Percentiles rank a stretch among this genome's conserved stretches.
Conservation (phyloP, 2,797 vertebrate genomes). For the Characodon lateralis region DNA sequence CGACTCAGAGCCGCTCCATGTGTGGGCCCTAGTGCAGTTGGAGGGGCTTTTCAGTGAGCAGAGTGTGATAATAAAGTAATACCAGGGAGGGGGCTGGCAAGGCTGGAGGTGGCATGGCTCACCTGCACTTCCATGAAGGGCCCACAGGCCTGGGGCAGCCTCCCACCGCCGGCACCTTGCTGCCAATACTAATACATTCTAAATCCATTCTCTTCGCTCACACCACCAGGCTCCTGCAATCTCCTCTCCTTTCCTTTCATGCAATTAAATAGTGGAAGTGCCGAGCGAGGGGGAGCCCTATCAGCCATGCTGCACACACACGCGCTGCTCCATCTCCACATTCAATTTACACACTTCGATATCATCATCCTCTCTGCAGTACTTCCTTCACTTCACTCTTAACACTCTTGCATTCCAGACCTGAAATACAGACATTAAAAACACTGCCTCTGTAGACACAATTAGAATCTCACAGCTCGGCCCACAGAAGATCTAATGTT, state of each 20-base stretch:
- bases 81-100: constrained; percentile 72
- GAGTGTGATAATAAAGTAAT: constrained; percentile 76
- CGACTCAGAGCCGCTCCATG: constrained; percentile 70
- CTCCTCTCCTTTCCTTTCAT: constrained; percentile 83
- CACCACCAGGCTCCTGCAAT: constrained; percentile 79
- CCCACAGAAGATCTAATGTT: constrained; percentile 70
- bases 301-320: constrained; percentile 79
- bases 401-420: constrained; percentile 67
- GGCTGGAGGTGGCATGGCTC: constrained; percentile 77
- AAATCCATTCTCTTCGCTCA: constrained; percentile 84
- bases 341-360: constrained; percentile 83
- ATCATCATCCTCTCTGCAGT: constrained; percentile 79
- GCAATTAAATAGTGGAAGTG: constrained; percentile 85
- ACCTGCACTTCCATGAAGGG: constrained; percentile 79
- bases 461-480: constrained; percentile 74
- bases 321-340: constrained; percentile 76
- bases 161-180: constrained; percentile 77
- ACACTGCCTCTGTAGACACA: constrained; percentile 75
- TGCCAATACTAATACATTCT: constrained; percentile 85
- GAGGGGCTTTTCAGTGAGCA: constrained; percentile 72
- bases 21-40: constrained; percentile 74
- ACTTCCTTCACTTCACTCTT: constrained; percentile 71
- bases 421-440: constrained; percentile 79
- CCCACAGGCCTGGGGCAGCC: constrained; percentile 74
- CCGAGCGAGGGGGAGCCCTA: constrained; percentile 80